Conservation (phyloP, 2,113 vertebrate genomes). For the Rallus limicola region DNA sequence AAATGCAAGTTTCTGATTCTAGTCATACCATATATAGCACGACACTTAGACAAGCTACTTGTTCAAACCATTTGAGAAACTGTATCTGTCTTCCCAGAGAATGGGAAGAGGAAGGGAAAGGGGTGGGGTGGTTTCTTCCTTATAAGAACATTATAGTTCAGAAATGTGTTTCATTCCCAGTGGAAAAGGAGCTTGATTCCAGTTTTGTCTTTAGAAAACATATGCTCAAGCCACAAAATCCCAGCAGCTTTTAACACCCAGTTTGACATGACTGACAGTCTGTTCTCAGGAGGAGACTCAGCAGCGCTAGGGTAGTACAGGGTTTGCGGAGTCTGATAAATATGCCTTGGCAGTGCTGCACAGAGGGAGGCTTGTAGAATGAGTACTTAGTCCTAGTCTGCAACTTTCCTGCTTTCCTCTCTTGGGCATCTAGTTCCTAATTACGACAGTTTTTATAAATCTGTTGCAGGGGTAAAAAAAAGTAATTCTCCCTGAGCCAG, state of each 20-base stretch:
- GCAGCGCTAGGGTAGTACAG: conserved; percentile 14
- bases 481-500: neutral
- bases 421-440: neutral
- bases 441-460: neutral
- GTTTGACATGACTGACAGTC: conserved; percentile 38
- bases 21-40: neutral
- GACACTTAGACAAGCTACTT: neutral
- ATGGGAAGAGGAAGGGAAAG: neutral
- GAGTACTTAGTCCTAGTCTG: neutral
- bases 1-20: neutral
- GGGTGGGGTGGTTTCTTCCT: neutral
- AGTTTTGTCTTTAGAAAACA: conserved; percentile 3
- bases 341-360: conserved; percentile 18
- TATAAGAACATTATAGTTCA: neutral
- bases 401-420: conserved; percentile 3
- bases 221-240: conserved; percentile 28
- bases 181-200: conserved; percentile 16
- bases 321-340: conserved; percentile 39
- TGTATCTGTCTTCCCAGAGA: neutral
- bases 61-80: neutral
- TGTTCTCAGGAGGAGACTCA: conserved; percentile 40
- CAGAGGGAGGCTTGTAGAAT: neutral
- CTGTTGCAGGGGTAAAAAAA: neutral
- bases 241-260: conserved; percentile 47
- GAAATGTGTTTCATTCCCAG: neutral